phyloP scores from a whole-genome alignment of 2,113 vertebrate species.

The Tyto alba region DNA sequence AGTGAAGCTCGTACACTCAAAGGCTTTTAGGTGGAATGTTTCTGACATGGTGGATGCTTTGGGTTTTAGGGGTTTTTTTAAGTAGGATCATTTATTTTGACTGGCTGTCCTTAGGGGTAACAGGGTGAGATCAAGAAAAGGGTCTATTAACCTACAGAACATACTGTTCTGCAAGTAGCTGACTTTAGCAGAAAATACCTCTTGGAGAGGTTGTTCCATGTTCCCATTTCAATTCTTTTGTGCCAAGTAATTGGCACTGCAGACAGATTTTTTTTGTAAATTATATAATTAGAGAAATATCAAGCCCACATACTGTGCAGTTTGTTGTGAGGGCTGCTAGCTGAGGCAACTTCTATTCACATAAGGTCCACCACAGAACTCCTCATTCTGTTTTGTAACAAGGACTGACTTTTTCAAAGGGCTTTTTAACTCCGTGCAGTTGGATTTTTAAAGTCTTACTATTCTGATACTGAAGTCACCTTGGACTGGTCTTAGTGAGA shows the following conservation, averaged over 20 bases:
- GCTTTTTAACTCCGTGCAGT: neutral
- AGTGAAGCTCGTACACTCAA: neutral
- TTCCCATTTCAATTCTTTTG: conserved; percentile 16
- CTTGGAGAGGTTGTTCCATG: neutral
- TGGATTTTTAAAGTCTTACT: neutral
- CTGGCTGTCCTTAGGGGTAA: conserved; percentile 17
- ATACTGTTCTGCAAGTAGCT: conserved; percentile 32
- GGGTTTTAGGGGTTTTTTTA: neutral
- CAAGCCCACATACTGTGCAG: conserved; percentile 17
- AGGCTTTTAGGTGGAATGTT: neutral
- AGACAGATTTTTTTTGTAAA: neutral
- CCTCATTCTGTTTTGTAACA: neutral
- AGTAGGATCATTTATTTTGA: conserved; percentile 36
- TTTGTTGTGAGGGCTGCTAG: conserved; percentile 11
- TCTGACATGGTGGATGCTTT: conserved; percentile 5
- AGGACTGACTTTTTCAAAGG: neutral
- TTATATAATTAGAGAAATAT: conserved; percentile 42
- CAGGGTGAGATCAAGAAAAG: conserved; percentile 20
- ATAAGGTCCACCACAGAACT: neutral
- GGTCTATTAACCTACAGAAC: conserved; percentile 45
- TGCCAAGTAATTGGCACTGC: conserved; percentile 42
- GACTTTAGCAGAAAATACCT: conserved; percentile 47
- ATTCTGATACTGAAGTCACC: neutral
- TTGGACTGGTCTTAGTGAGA: neutral
- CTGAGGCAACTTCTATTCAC: neutral